These are phyloP conservation scores for Sebastiscus tertius DNA, from an alignment of 2,797 vertebrate genomes.

Conservation along the genomic window DNA sequence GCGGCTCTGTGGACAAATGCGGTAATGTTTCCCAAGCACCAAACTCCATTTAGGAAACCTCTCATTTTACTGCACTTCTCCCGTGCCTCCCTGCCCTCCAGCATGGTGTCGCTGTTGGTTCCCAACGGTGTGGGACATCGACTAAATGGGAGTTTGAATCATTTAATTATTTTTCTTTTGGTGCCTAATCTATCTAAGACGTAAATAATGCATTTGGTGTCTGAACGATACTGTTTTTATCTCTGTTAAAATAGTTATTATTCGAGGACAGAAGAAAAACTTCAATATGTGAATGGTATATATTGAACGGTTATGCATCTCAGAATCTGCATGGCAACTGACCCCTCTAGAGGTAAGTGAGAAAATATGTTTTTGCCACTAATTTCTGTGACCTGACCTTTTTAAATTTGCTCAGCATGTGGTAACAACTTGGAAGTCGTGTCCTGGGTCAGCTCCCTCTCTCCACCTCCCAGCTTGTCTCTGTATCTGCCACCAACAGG, in stretches of 20 bases:
- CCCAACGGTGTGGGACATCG: neutral
- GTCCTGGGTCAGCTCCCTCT: constrained; percentile 28
- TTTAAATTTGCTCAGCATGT: neutral
- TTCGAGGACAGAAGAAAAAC: neutral
- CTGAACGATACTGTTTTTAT: neutral
- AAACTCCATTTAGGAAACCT: too few relatives aligned
- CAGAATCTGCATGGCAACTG: neutral
- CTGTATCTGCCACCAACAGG: constrained; percentile 53
- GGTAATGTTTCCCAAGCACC: too few relatives aligned
- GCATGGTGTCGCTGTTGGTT: too few relatives aligned
- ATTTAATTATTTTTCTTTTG: neutral
- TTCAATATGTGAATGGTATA: neutral
- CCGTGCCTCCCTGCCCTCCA: too few relatives aligned
- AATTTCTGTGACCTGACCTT: neutral
- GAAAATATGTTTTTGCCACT: neutral
- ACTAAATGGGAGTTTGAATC: neutral
- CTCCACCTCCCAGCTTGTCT: constrained; percentile 44
- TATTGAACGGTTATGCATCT: neutral
- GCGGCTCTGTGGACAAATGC: too few relatives aligned
- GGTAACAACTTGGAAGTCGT: constrained; percentile 12
- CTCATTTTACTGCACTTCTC: too few relatives aligned
- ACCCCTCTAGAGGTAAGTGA: neutral
- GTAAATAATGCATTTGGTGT: neutral
- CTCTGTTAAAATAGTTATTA: neutral
- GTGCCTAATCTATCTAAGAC: neutral